Evolutionary conservation across 2,797 vertebrate species (phyloP), one percentile per base, ranked within the genome.

Genomic region (Gymnocypris eckloni): DNA sequence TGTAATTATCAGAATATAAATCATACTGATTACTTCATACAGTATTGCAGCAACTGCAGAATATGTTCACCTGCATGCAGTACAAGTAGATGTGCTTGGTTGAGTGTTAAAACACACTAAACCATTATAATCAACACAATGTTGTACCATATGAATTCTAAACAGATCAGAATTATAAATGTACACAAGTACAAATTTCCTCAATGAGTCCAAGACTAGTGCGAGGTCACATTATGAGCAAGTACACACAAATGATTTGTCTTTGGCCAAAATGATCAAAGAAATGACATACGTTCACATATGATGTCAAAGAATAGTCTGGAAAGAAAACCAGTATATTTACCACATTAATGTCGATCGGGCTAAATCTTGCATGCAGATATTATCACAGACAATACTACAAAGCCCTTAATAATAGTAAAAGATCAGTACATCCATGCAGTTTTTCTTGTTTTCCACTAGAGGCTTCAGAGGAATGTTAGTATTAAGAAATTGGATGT

Each of bases 51-150:
- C 81, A 28, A 41, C 81, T 85, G 64, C 43, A 88, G 84, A 77
- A 85, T 59, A 50, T 71, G 73, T 83, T 79, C 43, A 37, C 33
- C 56, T 75, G 56, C 86, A 90, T 89, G 88, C 86, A 81, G 78
- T 71, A 85, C 76, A 79, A 79, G 83, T 73, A 72, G 25, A 73
- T 80, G 85, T 88, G 86, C 77, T 73, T 15, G 69, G 88, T 80
- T 71, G 48, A 88, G 90, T 91, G 90, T 89, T 91, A 90, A 90
- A 91, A 91, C 89, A 89, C 90, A 91, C 89, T 72, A 56, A 82
- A 81, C 85, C 86, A 33, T 83, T 70, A 77, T 33, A 76, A 72
- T 73, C 66, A 80, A 86, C 50, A 54, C 61, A 82, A 84, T n/a
- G 54, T 78, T 84, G 22, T 39, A 75, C 72, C 45, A 18, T 41